Conservation (phyloP, 2,797 vertebrate species). For the Lacerta bilineata region DNA sequence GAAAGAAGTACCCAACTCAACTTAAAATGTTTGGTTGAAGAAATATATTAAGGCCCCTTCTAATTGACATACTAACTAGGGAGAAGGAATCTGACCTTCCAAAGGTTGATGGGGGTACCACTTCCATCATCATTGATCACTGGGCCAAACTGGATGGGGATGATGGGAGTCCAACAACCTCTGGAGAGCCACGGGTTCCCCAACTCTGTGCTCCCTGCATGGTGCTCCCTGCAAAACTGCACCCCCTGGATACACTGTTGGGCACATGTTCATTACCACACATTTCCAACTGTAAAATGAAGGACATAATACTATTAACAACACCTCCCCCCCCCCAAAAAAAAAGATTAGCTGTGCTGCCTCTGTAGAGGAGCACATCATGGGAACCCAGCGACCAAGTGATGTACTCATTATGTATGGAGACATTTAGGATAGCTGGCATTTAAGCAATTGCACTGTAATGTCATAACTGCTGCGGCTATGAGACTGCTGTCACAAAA, state of each 20-base stretch:
- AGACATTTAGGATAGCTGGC: neutral
- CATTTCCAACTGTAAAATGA: neutral
- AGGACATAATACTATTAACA: neutral
- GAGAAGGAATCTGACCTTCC: neutral
- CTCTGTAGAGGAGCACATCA: neutral
- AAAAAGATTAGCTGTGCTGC: neutral
- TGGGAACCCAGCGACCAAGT: neutral
- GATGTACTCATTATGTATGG: neutral
- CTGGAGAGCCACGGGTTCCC: too few relatives aligned
- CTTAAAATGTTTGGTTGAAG: neutral
- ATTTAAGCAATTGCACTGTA: constrained; percentile 15
- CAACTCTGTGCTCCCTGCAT: neutral
- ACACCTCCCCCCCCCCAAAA: neutral
- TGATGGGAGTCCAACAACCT: neutral
- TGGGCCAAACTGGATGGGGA: neutral
- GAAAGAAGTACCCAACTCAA: neutral
- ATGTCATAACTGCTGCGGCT: constrained; percentile 11
- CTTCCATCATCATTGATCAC: neutral
- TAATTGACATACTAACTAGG: neutral
- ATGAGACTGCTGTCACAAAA: neutral
- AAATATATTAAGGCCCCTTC: constrained; percentile 18
- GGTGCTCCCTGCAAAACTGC: neutral
- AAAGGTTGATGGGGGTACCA: neutral
- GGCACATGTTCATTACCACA: neutral
- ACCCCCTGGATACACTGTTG: neutral